phyloP scores from a whole-genome alignment of 2,113 vertebrate genomes.

The Felis chaus region DNA sequence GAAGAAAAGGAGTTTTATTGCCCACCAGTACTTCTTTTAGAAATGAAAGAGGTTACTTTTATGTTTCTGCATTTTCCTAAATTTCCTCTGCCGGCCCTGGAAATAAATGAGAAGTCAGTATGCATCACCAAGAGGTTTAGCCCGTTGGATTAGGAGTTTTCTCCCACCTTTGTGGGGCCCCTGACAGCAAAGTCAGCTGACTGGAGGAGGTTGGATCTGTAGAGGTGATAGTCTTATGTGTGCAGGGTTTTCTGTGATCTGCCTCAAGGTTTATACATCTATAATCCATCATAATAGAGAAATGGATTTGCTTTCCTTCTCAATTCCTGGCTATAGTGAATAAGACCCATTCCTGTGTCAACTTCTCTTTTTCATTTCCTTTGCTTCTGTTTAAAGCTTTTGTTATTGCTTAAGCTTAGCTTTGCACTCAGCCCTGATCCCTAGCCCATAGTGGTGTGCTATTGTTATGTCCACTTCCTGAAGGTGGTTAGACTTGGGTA shows the following conservation, averaged over 20 bases:
- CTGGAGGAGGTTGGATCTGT: not conserved
- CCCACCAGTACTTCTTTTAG: not conserved
- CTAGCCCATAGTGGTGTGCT: not conserved
- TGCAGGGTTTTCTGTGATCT: not conserved
- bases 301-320: slow-evolving; percentile 9
- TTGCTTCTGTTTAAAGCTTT: slow-evolving; percentile 4
- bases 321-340: not conserved
- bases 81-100: not conserved
- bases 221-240: not conserved
- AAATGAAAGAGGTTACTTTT: not conserved
- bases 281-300: not conserved
- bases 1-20: not conserved
- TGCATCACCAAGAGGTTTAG: not conserved
- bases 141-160: not conserved
- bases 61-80: not conserved
- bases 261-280: not conserved
- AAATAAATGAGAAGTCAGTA: not conserved
- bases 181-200: not conserved
- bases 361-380: not conserved
- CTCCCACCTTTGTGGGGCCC: not conserved
- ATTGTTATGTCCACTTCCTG: not conserved
- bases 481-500: not conserved
- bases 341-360: not conserved
- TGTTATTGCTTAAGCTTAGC: not conserved
- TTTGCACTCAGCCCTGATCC: not conserved